These are phyloP conservation scores for Cerastoderma edule DNA, from an alignment of 2,888 invertebrate genomes.

Conservation along the genomic window DNA sequence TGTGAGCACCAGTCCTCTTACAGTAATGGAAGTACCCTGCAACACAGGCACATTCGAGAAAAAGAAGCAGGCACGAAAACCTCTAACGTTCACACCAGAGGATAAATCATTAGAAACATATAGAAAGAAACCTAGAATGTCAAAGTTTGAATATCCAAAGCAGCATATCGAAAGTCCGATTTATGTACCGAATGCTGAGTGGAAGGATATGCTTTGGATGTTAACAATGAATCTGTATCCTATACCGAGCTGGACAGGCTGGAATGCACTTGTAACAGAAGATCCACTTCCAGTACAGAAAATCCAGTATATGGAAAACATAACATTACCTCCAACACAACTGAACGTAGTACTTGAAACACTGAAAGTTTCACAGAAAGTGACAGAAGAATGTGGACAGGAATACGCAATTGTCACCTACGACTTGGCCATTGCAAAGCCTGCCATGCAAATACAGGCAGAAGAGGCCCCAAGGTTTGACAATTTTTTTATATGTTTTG, in stretches of 20 bases:
- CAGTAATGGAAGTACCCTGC: not conserved
- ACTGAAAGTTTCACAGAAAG: conserved; percentile 37
- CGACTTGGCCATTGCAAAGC: conserved; percentile 43
- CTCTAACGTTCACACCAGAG: not conserved
- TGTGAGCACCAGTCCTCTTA: not conserved
- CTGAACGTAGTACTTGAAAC: conserved; percentile 57
- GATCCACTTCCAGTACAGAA: conserved; percentile 47
- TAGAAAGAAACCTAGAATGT: conserved; percentile 44
- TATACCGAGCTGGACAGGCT: conserved; percentile 52
- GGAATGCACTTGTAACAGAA: conserved; percentile 40
- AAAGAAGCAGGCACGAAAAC: not conserved
- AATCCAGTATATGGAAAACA: conserved; percentile 47
- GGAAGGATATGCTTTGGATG: conserved; percentile 14
- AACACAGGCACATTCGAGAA: not conserved
- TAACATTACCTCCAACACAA: conserved; percentile 44
- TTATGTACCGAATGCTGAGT: not conserved
- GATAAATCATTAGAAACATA: conserved; percentile 26
- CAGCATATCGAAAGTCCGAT: conserved; percentile 3
- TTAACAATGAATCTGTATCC: not conserved
- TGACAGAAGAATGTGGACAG: conserved; percentile 41
- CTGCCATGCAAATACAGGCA: conserved; percentile 58
- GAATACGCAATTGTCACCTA: conserved; percentile 32
- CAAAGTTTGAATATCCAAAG: conserved; percentile 16
- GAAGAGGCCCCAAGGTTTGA: conserved; percentile 53
- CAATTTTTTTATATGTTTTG: conserved; percentile 61